phyloP scores from a whole-genome alignment of 2,888 invertebrate genomes.

The Coremacera marginata region DNA sequence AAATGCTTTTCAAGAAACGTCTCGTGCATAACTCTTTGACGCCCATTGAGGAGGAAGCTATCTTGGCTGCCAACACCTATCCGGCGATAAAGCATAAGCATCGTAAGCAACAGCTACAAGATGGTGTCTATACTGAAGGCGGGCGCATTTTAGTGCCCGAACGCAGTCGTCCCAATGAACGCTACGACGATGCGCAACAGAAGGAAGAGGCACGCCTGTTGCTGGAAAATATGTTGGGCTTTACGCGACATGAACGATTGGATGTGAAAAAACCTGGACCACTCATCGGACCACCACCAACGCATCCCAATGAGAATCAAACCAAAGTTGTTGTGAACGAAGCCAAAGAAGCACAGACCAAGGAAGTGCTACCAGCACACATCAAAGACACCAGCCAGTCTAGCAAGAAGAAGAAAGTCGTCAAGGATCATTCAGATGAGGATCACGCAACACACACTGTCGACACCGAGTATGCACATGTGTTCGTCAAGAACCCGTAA shows the following conservation, averaged over 20 bases:
- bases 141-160: slow-evolving; percentile 72
- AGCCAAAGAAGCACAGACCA: slow-evolving; percentile 53
- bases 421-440: slow-evolving; percentile 67
- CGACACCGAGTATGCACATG: slow-evolving; percentile 84
- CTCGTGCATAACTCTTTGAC: slow-evolving; percentile 59
- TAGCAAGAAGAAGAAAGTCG: slow-evolving; percentile 64
- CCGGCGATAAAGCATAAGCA: slow-evolving; percentile 49
- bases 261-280: slow-evolving; percentile 97
- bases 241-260: slow-evolving; percentile 88
- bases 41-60: slow-evolving; percentile 62
- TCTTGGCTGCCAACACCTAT: slow-evolving; percentile 63
- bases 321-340: slow-evolving; percentile 41
- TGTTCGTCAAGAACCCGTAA: slow-evolving; percentile 81
- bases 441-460: slow-evolving; percentile 75
- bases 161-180: slow-evolving; percentile 33
- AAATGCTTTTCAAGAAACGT: slow-evolving; percentile 53
- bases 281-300: slow-evolving; percentile 70
- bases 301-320: not conserved
- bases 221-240: slow-evolving; percentile 79
- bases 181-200: slow-evolving; percentile 60
- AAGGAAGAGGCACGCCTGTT: slow-evolving; percentile 71
- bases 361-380: slow-evolving; percentile 66
- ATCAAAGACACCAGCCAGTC: slow-evolving; percentile 60
- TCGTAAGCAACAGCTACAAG: slow-evolving; percentile 39
- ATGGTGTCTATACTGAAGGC: slow-evolving; percentile 74